These are phyloP conservation scores for Champsocephalus esox DNA, from an alignment of 2,797 vertebrate species.

Conservation along the genomic window DNA sequence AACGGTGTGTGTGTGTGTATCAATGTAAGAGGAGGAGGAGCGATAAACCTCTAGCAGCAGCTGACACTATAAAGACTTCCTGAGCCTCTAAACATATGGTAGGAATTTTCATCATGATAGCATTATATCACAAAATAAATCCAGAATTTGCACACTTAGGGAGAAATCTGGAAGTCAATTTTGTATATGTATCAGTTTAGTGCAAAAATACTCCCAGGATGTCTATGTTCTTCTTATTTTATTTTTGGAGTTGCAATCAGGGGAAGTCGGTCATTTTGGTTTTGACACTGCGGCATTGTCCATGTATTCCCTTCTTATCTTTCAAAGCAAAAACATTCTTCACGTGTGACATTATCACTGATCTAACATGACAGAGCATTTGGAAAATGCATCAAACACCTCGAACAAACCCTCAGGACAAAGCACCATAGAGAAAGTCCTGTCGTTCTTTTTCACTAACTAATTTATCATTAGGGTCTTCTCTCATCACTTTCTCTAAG, in stretches of 20 bases:
- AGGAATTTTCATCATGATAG: constrained; percentile 68
- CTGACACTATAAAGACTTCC: constrained; percentile 71
- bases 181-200: constrained; percentile 38
- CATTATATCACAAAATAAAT: constrained; percentile 75
- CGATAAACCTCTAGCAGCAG: constrained; percentile 55
- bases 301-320: constrained; percentile 17
- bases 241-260: constrained; percentile 4
- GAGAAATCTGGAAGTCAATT: constrained; percentile 61
- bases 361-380: constrained; percentile 34
- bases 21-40: constrained; percentile 34
- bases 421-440: constrained; percentile 21
- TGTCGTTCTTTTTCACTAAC: constrained; percentile 15
- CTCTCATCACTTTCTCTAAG: constrained; percentile 24
- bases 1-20: constrained; percentile 14
- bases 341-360: constrained; percentile 5
- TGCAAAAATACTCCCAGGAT: constrained; percentile 38
- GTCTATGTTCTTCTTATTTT: constrained; percentile 29
- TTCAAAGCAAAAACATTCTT: constrained; percentile 27
- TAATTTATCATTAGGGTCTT: constrained; percentile 18
- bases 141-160: constrained; percentile 61
- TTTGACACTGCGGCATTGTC: neutral
- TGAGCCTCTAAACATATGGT: constrained; percentile 73
- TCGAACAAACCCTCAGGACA: constrained; percentile 13
- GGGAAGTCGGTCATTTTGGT: constrained; percentile 14
- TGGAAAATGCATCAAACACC: constrained; percentile 33